Evolutionary conservation across 2,888 invertebrate species (phyloP).

Genomic region (Thymelicus sylvestris): DNA sequence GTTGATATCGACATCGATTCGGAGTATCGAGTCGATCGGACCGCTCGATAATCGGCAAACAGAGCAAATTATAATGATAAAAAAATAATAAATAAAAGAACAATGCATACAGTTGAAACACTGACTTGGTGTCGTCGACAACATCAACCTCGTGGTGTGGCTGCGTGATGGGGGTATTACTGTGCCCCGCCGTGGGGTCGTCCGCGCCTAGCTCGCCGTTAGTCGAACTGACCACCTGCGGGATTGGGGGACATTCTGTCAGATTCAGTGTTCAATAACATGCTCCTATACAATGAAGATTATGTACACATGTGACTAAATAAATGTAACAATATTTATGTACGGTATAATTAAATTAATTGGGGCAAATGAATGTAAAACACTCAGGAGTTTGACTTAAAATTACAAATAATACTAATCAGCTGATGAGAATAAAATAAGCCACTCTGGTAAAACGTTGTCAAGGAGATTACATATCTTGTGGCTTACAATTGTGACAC

Average conservation of each 20-base stretch:
- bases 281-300: no score
- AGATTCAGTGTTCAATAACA: no score
- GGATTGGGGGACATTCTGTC: neutral
- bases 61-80: slow-evolving; percentile 41
- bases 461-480: no score
- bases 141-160: slow-evolving; percentile 96
- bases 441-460: no score
- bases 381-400: no score
- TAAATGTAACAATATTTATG: no score
- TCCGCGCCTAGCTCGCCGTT: slow-evolving; percentile 98
- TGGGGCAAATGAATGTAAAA: no score
- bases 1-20: neutral
- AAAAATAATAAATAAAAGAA: slow-evolving; percentile 60
- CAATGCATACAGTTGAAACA: slow-evolving; percentile 81
- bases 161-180: slow-evolving; percentile 98
- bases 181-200: slow-evolving; percentile 98
- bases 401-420: no score
- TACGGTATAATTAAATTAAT: no score
- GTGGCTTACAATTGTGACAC: no score
- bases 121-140: slow-evolving; percentile 99
- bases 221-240: slow-evolving; percentile 97
- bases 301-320: no score
- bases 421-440: no score
- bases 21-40: neutral
- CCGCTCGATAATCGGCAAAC: neutral